A percentile compares a stretch with the other conserved stretches of the same genome.
These are phyloP conservation scores for Calameuta idolon DNA, from an alignment of 2,888 invertebrate genomes.

Conservation along the genomic window DNA sequence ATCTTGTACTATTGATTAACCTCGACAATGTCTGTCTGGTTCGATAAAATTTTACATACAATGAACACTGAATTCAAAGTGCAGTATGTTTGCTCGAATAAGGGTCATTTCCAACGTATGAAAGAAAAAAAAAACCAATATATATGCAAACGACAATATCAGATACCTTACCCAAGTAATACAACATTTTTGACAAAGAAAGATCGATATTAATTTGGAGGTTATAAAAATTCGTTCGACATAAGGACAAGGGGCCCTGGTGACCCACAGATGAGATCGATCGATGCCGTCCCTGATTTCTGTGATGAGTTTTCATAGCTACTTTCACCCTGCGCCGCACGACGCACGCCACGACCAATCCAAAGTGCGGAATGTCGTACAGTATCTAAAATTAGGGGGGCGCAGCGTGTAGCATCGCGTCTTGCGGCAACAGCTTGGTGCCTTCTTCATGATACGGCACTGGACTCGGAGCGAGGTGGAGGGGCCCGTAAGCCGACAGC, in stretches of 20 bases:
- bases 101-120: background rate
- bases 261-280: background rate
- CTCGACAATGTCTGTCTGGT: background rate
- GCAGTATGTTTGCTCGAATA: background rate
- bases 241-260: background rate
- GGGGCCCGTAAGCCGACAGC: background rate
- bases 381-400: slow-evolving; percentile 48
- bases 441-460: background rate
- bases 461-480: background rate
- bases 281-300: slow-evolving; percentile 41
- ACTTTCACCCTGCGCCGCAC: slow-evolving; percentile 40
- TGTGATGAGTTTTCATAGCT: slow-evolving; percentile 38
- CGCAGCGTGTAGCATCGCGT: slow-evolving; percentile 30
- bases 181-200: background rate
- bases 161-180: background rate
- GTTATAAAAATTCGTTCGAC: background rate
- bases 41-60: background rate
- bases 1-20: background rate
- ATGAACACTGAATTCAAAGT: background rate
- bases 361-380: slow-evolving; percentile 41
- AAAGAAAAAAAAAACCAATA: background rate
- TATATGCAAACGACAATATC: background rate
- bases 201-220: background rate
- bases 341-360: slow-evolving; percentile 39
- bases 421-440: slow-evolving; percentile 34